Base-by-base conservation (phyloP, 2,797 vertebrate species). In the Hippocampus kuda region DNA sequence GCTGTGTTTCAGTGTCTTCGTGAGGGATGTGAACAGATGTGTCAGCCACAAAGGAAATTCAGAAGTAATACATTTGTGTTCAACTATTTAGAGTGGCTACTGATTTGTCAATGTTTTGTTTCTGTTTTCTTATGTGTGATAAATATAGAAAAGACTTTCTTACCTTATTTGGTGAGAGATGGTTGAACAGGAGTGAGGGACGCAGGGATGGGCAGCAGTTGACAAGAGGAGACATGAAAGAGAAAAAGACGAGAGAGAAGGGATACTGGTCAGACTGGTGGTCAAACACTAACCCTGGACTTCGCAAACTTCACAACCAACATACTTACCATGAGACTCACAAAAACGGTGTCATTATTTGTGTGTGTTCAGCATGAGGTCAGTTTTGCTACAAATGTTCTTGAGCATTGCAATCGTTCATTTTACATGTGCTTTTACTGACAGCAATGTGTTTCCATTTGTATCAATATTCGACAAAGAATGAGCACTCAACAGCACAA, bases 131-230 rank as follows among this genome's bases (percentile, higher is more conserved):
- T 56, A 24, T 60, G 57, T 60, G 51, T 64, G n/a, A 68, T 64
- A 1, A 70, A 41, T 57, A 49, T 46, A 72, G 16, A 81, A 82
- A 74, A 83, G 22, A 41, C 3, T 79, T 81, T 84, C 89, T 91
- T 91, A 92, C 91, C 91, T 92, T 88, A 77, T 81, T 61, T 89
- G 78, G 57, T 59, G 79, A 77, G 68, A 20, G 24, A 75, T 68
- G 69, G 72, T 71, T 74, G 8, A 64, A 72, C 64, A 81, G 8
- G 68, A 60, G 22, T 38, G 38, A 66, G 57, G 68, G 65, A 41
- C 8, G 15, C 48, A 70, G 71, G 65, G 75, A 74, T 71, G 70
- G 77, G 72, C 68, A 73, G 64, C 20, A 68, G 57, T 65, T 73
- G 24, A 75, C 76, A 75, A 71, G 64, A 68, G 60, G 38, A 56